Evolutionary conservation across 1,140 invertebrate genomes (phyloP).

Genomic region (Papilio polyxenes): DNA sequence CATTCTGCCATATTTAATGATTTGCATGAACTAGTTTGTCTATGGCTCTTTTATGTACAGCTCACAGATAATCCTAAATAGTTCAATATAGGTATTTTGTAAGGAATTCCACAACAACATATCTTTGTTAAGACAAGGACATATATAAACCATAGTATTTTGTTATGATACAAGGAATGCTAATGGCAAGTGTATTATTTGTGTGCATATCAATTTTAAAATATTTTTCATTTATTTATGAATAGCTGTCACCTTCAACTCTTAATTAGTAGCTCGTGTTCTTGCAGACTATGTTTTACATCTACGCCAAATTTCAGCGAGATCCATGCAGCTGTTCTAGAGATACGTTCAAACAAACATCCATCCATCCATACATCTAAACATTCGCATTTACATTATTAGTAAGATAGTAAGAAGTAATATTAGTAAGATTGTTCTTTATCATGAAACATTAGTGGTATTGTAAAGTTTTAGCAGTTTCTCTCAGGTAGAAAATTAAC

Average conservation of each 20-base stretch:
- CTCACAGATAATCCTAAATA: conserved; percentile 1
- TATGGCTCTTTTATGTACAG: background rate
- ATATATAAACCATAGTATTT: no score
- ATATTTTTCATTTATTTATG: background rate
- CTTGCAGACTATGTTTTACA: no score
- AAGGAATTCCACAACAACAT: background rate
- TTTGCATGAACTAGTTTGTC: background rate
- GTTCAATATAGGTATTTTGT: background rate
- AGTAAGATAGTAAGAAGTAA: no score
- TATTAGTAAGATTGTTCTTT: background rate
- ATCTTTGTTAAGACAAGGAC: background rate
- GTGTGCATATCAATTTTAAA: background rate
- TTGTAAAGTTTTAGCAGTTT: background rate
- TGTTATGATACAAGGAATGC: background rate
- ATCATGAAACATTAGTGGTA: background rate
- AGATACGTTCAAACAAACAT: no score
- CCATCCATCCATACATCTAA: no score
- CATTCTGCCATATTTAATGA: background rate
- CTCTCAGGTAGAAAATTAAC: no score
- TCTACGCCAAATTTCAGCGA: no score
- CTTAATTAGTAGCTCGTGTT: no score
- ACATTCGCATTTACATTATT: no score
- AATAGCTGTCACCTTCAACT: no score
- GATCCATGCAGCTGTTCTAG: no score
- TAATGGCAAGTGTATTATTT: background rate